Evolutionary conservation across 2,797 vertebrate species (phyloP), one percentile per base, ranked within the genome.

Genomic region (Nannoperca australis): DNA sequence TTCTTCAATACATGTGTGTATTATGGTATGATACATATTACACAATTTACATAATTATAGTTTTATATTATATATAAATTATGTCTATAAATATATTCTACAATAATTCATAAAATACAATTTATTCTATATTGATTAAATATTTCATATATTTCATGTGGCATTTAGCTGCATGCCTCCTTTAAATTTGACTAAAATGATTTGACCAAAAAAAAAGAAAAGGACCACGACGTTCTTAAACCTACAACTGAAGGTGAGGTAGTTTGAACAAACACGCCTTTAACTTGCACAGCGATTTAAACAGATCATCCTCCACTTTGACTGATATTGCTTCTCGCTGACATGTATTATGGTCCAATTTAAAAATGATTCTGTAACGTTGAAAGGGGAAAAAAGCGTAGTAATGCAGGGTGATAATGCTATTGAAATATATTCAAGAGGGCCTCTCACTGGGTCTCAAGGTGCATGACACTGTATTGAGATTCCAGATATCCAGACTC

Each of bases 381-480:
- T 85, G 80, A 84, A 85, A 83, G 73, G 77, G 22, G 44, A 68
- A 30, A 68, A 64, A 74, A 67, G 87, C 81, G 78, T 85, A 84
- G 91, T 92, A 93, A 91, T 90, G 88, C 70, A 42, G 58, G 67
- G 73, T 88, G 91, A 92, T 93, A 93, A 93, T 94, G 86, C 86
- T 93, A 94, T 93, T 93, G 88, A 93, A 93, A 92, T 93, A 85
- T 93, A 93, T 94, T 93, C 92, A 93, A 92, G 90, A 85, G 90
- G 90, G 89, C 88, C 85, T 91, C 90, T 93, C 87, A 71, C 86
- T 89, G 89, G 87, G 90, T 92, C 90, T 92, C 85, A 87, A 92
- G 91, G 91, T 93, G 92, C 91, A 92, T 92, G 89, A 93, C 90
- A 91, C 91, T 93, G 91, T 93, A 93, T 93, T 94, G 92, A 94